Percentiles rank a stretch among this genome's conserved stretches.
Evolutionary conservation across 2,888 invertebrate genomes (phyloP).

Genomic region (Macrophya annulata): DNA sequence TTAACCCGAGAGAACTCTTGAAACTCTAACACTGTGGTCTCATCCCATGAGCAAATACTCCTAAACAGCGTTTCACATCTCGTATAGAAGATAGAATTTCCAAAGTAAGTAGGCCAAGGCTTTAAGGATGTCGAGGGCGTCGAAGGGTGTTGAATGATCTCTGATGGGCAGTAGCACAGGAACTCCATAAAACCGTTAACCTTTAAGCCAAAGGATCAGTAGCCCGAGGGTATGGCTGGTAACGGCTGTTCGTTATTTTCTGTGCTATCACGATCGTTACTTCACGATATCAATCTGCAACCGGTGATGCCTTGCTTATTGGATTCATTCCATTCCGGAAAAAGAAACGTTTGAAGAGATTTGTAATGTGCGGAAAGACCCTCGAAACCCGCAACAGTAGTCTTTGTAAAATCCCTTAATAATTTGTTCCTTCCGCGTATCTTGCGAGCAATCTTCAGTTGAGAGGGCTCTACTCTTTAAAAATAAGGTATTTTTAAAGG

Average conservation of each 20-base stretch:
- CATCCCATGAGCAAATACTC: constrained; percentile 30
- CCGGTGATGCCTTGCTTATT: not conserved
- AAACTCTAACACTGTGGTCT: not conserved
- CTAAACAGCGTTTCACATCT: not conserved
- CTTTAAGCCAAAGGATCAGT: not conserved
- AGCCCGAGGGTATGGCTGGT: not conserved
- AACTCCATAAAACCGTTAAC: constrained; percentile 4
- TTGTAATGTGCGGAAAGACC: not conserved
- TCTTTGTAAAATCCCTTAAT: not conserved
- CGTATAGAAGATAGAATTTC: constrained; percentile 1
- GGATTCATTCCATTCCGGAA: constrained; percentile 8
- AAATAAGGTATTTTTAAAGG: not conserved
- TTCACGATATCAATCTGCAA: not conserved
- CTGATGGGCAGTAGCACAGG: constrained; percentile 32
- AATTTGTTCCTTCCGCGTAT: not conserved
- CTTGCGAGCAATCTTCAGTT: not conserved
- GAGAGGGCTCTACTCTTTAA: not conserved
- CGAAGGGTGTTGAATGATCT: not conserved
- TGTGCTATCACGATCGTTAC: not conserved
- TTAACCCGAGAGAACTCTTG: constrained; percentile 13
- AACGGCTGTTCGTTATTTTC: constrained; percentile 23
- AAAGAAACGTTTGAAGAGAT: not conserved
- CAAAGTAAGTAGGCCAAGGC: not conserved
- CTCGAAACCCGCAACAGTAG: not conserved
- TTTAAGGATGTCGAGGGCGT: constrained; percentile 2